Evolutionary conservation across 2,113 vertebrate species (phyloP).

Genomic region (Spea multiplicata): DNA sequence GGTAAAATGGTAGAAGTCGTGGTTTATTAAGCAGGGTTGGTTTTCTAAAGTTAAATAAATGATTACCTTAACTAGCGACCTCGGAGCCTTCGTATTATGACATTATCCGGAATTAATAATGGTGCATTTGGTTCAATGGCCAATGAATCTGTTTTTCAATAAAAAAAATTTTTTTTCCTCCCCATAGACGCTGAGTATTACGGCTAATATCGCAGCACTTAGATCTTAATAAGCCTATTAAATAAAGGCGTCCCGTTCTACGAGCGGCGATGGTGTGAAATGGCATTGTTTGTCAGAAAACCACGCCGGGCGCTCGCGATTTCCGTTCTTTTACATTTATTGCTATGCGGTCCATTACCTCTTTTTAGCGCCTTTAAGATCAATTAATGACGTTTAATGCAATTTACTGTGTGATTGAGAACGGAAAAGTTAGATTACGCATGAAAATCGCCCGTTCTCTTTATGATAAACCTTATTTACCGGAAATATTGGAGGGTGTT

Average conservation of each 20-base stretch:
- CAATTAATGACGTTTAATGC: constrained; percentile 12
- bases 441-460: neutral
- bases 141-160: neutral
- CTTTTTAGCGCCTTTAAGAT: constrained; percentile 40
- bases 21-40: neutral
- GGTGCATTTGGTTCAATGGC: neutral
- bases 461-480: constrained; percentile 5
- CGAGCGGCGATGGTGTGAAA: neutral
- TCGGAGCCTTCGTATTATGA: neutral
- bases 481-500: constrained; percentile 14
- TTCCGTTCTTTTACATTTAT: neutral
- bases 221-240: neutral
- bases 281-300: constrained; percentile 10
- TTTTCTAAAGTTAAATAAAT: neutral
- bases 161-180: neutral
- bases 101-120: neutral
- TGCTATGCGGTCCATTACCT: constrained; percentile 10
- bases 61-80: neutral
- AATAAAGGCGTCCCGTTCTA: neutral
- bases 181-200: neutral
- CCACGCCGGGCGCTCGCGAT: neutral
- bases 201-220: neutral
- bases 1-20: neutral
- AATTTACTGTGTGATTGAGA: neutral
- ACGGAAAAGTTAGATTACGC: neutral